Percentiles rank a stretch among this genome's conserved stretches.
Conservation (phyloP, 2,888 invertebrate genomes). For the Epirrita christyi region DNA sequence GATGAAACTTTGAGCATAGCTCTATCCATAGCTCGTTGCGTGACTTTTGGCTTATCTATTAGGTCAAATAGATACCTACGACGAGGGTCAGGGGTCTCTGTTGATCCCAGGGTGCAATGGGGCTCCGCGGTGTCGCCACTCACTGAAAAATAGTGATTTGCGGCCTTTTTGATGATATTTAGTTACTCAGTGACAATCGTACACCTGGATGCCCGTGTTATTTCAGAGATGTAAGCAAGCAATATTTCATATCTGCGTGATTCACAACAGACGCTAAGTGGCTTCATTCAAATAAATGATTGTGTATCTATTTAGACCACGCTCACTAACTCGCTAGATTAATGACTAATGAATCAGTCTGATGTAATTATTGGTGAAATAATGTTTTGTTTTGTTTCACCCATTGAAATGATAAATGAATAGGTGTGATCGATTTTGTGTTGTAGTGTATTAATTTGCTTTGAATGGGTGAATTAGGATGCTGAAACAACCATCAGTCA, state of each 20-base stretch:
- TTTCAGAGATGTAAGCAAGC: constrained; percentile 18
- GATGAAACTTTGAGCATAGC: no score
- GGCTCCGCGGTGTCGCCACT: no score
- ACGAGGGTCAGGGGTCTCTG: no score
- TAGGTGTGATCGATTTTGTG: background rate
- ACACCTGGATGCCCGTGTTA: no score
- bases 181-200: no score
- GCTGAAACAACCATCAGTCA: background rate
- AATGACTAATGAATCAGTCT: background rate
- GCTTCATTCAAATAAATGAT: background rate
- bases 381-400: background rate
- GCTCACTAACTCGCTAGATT: background rate
- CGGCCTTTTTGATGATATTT: no score
- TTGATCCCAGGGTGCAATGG: no score
- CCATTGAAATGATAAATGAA: constrained; percentile 3
- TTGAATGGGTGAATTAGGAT: background rate
- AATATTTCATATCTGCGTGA: constrained; percentile 19
- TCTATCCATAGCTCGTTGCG: no score
- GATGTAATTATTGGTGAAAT: background rate
- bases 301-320: background rate
- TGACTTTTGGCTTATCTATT: no score
- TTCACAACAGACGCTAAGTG: constrained; percentile 9
- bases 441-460: background rate
- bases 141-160: no score
- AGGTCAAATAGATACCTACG: no score